phyloP scores from a whole-genome alignment of 2,888 invertebrate genomes.

The Yponomeuta plumbellus region DNA sequence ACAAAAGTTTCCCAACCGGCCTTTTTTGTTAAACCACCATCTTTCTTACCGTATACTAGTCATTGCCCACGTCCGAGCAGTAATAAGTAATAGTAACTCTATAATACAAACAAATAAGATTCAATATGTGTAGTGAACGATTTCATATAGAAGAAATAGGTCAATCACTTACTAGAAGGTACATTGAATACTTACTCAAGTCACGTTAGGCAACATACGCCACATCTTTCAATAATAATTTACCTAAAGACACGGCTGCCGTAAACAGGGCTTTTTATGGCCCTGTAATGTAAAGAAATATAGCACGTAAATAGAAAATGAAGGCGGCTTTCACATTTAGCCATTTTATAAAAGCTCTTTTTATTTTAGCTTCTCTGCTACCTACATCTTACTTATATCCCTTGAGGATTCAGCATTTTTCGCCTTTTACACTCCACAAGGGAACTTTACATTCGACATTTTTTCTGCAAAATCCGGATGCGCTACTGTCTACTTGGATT shows the following conservation, averaged over 20 bases:
- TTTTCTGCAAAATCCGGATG: not conserved
- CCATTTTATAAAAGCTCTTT: conserved; percentile 2
- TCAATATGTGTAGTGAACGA: too few species aligned
- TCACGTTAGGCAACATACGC: not conserved
- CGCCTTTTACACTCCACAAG: not conserved
- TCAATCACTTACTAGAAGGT: too few species aligned
- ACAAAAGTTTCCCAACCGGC: not conserved
- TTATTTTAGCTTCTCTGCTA: not conserved
- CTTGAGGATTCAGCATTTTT: not conserved
- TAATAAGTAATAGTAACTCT: too few species aligned
- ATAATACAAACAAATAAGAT: too few species aligned
- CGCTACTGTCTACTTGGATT: not conserved
- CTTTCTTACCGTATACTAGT: not conserved
- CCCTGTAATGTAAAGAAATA: conserved; percentile 14
- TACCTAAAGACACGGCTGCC: conserved; percentile 9
- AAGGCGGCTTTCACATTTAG: conserved; percentile 7
- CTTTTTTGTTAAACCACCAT: not conserved
- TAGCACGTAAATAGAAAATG: conserved; percentile 13
- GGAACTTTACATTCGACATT: not conserved
- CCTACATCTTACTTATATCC: not conserved
- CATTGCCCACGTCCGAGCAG: not conserved
- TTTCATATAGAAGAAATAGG: too few species aligned
- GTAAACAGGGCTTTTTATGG: conserved; percentile 8
- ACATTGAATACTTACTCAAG: too few species aligned
- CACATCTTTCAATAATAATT: conserved; percentile 10